phyloP scores from a whole-genome alignment of 2,113 vertebrate genomes.

The Brachionichthys hirsutus region DNA sequence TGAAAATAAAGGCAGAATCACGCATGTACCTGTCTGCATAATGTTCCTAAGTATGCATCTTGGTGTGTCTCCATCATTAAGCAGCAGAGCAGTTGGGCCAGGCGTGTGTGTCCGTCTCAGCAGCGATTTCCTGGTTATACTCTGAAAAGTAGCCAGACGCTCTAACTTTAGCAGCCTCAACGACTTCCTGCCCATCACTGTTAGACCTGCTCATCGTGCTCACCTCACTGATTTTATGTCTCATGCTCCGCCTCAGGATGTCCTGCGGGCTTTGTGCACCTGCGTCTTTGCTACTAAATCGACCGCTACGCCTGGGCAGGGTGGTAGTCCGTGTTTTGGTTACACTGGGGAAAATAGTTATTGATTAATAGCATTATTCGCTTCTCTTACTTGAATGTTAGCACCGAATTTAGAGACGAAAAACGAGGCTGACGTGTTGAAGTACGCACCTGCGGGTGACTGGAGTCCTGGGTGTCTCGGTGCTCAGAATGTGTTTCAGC shows the following conservation, averaged over 20 bases:
- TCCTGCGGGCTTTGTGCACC: conserved; percentile 56
- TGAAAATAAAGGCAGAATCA: neutral
- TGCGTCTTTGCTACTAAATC: conserved; percentile 30
- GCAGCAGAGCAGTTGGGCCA: conserved; percentile 22
- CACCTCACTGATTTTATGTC: conserved; percentile 68
- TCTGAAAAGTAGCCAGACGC: conserved; percentile 43
- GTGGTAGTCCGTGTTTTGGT: neutral
- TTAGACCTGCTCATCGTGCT: neutral
- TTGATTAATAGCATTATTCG: too few species aligned
- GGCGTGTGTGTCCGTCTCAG: neutral
- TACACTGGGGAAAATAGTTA: conserved; percentile 20
- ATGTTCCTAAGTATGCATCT: conserved; percentile 74
- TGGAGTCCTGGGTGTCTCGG: conserved; percentile 65
- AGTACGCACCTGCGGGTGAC: conserved; percentile 60
- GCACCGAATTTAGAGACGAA: neutral
- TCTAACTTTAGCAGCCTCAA: neutral
- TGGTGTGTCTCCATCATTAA: conserved; percentile 67
- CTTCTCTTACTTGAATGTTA: too few species aligned
- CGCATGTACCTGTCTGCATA: conserved; percentile 65
- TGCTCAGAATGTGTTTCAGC: conserved; percentile 63
- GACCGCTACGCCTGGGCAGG: conserved; percentile 37
- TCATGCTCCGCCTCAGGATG: conserved; percentile 65
- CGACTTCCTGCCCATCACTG: neutral
- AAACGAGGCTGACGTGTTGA: too few species aligned
- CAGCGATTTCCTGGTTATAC: conserved; percentile 47